Conservation (phyloP, 2,113 vertebrate genomes). For the Pheucticus melanocephalus region DNA sequence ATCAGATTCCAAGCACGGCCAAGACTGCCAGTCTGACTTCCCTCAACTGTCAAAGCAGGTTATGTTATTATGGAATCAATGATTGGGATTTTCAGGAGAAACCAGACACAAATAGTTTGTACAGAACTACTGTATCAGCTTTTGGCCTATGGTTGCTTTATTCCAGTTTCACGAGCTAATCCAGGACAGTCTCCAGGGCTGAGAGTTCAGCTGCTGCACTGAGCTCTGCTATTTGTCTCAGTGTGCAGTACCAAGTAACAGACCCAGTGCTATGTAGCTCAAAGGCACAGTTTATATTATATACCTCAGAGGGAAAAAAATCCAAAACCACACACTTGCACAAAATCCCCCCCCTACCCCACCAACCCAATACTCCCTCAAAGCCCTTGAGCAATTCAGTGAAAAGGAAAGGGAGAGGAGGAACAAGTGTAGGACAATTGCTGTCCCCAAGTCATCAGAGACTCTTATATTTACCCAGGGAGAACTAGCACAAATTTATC, state of each 20-base stretch:
- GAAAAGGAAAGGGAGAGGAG: background rate
- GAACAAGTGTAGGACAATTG: background rate
- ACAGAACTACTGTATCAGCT: background rate
- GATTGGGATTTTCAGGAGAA: background rate
- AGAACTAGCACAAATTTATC: background rate
- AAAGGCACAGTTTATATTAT: background rate
- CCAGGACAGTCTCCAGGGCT: background rate
- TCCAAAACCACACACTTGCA: fast-evolving
- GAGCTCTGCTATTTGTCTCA: background rate
- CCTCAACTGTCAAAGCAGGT: background rate
- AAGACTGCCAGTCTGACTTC: background rate
- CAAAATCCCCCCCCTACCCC: background rate
- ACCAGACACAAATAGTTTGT: background rate
- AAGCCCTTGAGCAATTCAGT: background rate
- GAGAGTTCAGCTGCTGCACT: background rate
- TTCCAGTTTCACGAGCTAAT: background rate
- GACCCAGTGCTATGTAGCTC: background rate
- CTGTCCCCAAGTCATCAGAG: background rate
- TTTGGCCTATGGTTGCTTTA: background rate
- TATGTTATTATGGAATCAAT: background rate
- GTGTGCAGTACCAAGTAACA: background rate
- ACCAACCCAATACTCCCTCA: background rate
- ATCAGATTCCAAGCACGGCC: background rate
- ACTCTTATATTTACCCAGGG: background rate
- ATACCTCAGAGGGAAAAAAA: background rate